These are phyloP conservation scores for Lasius fuliginosus DNA, from an alignment of 2,888 invertebrate species.

Conservation along the genomic window DNA sequence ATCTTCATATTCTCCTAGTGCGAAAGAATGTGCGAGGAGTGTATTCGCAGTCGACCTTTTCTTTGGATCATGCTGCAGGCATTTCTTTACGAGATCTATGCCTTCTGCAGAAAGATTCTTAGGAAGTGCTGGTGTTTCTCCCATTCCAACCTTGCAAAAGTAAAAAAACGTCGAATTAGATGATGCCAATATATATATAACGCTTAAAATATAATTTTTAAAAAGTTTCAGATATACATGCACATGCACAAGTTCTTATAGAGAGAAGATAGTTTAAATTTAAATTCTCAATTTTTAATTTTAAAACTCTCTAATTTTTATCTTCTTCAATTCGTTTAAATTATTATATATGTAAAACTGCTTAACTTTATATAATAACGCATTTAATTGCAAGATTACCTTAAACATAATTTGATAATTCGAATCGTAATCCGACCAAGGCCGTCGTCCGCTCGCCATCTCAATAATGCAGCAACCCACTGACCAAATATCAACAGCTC, in stretches of 20 bases:
- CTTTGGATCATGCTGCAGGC: slow-evolving; percentile 94
- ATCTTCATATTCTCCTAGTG: slow-evolving; percentile 84
- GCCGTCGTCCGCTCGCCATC: slow-evolving; percentile 97
- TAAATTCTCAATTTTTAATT: not conserved
- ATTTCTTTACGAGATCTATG: slow-evolving; percentile 91
- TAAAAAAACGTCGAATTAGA: not conserved
- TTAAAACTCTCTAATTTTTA: not conserved
- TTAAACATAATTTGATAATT: slow-evolving; percentile 97
- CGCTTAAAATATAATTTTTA: not conserved
- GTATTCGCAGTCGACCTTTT: slow-evolving; percentile 90
- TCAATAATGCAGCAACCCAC: slow-evolving; percentile 98
- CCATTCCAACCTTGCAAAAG: slow-evolving; percentile 93
- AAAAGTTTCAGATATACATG: not conserved
- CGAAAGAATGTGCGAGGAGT: slow-evolving; percentile 92
- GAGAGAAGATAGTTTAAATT: not conserved
- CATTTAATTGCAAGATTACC: slow-evolving; percentile 68
- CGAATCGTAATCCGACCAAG: slow-evolving; percentile 97
- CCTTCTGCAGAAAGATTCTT: slow-evolving; percentile 93
- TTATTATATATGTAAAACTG: not conserved
- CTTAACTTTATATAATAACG: not conserved
- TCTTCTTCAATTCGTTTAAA: not conserved
- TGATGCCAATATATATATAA: slow-evolving; percentile 83
- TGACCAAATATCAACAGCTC: slow-evolving; percentile 98
- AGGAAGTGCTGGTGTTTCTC: slow-evolving; percentile 93
- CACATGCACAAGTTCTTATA: not conserved